Conservation (phyloP, 2,888 invertebrate species). For the Argyresthia albistria region DNA sequence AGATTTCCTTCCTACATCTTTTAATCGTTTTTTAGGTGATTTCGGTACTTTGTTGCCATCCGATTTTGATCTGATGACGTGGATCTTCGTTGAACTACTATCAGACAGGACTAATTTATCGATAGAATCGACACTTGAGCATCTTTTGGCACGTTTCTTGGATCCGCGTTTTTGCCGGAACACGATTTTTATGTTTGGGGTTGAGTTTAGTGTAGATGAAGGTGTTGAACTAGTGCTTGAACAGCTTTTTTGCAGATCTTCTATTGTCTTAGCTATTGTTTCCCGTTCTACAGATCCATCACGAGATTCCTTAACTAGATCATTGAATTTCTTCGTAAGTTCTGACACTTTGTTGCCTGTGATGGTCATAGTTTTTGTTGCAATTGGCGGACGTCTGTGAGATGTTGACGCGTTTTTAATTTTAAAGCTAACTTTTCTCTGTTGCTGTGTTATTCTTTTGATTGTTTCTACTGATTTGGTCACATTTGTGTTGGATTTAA, state of each 20-base stretch:
- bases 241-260: slow-evolving; percentile 40
- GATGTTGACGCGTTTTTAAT: slow-evolving; percentile 64
- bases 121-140: slow-evolving; percentile 62
- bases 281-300: slow-evolving; percentile 61
- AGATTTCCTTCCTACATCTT: slow-evolving; percentile 32
- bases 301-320: slow-evolving; percentile 65
- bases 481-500: slow-evolving; percentile 16
- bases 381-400: slow-evolving; percentile 50
- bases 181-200: slow-evolving; percentile 65
- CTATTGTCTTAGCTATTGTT: slow-evolving; percentile 67
- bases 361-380: slow-evolving; percentile 59
- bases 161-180: slow-evolving; percentile 53
- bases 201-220: slow-evolving; percentile 55
- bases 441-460: slow-evolving; percentile 49
- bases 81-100: slow-evolving; percentile 36
- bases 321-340: slow-evolving; percentile 79
- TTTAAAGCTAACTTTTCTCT: slow-evolving; percentile 75
- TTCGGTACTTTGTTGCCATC: slow-evolving; percentile 58
- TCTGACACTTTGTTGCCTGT: slow-evolving; percentile 76
- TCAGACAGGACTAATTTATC: slow-evolving; percentile 44
- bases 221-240: slow-evolving; percentile 57
- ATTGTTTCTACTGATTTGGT: slow-evolving; percentile 15
- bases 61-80: slow-evolving; percentile 57
- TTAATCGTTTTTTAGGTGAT: slow-evolving; percentile 49
- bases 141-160: slow-evolving; percentile 63